These are phyloP conservation scores for Chrysodeixis includens DNA, from an alignment of 2,888 invertebrate genomes.

Conservation along the genomic window DNA sequence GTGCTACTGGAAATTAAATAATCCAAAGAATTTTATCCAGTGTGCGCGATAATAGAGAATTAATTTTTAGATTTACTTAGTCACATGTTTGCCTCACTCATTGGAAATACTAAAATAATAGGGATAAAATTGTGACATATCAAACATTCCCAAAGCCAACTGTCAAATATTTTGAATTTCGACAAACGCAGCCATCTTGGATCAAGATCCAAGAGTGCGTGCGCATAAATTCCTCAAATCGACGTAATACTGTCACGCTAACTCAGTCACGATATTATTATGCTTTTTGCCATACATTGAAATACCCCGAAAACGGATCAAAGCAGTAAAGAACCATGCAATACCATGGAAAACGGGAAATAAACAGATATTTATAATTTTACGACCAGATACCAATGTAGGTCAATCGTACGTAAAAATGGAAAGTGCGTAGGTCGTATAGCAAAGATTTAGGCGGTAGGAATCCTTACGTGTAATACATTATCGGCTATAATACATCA, in stretches of 20 bases:
- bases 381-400: slow-evolving; percentile 29
- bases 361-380: slow-evolving; percentile 51
- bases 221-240: slow-evolving; percentile 46
- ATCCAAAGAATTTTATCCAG: background rate
- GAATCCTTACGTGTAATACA: no score
- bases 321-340: slow-evolving; percentile 19
- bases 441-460: background rate
- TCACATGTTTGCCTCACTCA: background rate
- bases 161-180: slow-evolving; percentile 25
- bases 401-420: slow-evolving; percentile 36
- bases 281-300: slow-evolving; percentile 21
- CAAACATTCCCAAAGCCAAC: slow-evolving; percentile 10
- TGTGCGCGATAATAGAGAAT: background rate
- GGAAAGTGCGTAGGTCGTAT: slow-evolving; percentile 34
- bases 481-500: no score
- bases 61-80: no score
- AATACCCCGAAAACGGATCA: slow-evolving; percentile 49
- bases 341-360: slow-evolving; percentile 43
- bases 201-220: slow-evolving; percentile 29
- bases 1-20: background rate
- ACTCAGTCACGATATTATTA: slow-evolving; percentile 42
- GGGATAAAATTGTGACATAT: slow-evolving; percentile 23
- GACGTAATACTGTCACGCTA: slow-evolving; percentile 56
- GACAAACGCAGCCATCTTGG: slow-evolving; percentile 14
- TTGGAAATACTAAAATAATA: background rate